Evolutionary conservation across 2,113 vertebrate genomes (phyloP).

Genomic region (Macquaria ambigua): DNA sequence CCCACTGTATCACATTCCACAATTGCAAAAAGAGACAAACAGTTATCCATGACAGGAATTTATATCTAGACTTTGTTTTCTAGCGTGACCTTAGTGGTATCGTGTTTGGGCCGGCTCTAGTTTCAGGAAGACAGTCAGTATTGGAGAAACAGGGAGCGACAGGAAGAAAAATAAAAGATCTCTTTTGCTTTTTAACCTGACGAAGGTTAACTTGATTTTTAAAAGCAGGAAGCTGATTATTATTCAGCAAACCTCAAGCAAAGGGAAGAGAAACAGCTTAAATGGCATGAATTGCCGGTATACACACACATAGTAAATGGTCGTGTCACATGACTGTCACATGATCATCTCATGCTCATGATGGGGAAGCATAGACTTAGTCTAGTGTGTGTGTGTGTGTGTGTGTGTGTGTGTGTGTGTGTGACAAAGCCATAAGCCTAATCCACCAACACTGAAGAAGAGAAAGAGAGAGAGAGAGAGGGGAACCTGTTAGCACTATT

Average conservation of each 20-base stretch:
- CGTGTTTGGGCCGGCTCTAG: slow-evolving; percentile 24
- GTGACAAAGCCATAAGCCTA: slow-evolving; percentile 57
- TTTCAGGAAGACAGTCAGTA: slow-evolving; percentile 53
- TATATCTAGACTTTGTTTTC: slow-evolving; percentile 10
- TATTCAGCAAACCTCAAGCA: slow-evolving; percentile 40
- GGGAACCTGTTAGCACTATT: slow-evolving; percentile 74
- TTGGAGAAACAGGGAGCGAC: slow-evolving; percentile 11
- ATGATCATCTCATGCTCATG: slow-evolving; percentile 68
- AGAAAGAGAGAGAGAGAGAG: slow-evolving; percentile 23
- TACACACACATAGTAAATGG: slow-evolving; percentile 8
- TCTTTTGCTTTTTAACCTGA: background rate
- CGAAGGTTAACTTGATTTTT: slow-evolving; percentile 5
- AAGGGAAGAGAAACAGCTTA: slow-evolving; percentile 59
- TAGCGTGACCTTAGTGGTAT: slow-evolving; percentile 45
- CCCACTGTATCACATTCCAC: slow-evolving; percentile 54
- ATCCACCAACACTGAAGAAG: slow-evolving; percentile 48
- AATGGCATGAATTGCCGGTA: slow-evolving; percentile 15
- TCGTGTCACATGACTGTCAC: slow-evolving; percentile 77
- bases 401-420: slow-evolving; percentile 43
- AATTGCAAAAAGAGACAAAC: slow-evolving; percentile 30
- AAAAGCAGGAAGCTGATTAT: slow-evolving; percentile 24
- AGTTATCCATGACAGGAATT: slow-evolving; percentile 40
- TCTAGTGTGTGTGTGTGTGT: slow-evolving; percentile 40
- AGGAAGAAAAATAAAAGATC: slow-evolving; percentile 10
- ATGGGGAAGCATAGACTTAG: slow-evolving; percentile 68